phyloP scores from a whole-genome alignment of 2,888 invertebrate species.

The Nysson spinosus region DNA sequence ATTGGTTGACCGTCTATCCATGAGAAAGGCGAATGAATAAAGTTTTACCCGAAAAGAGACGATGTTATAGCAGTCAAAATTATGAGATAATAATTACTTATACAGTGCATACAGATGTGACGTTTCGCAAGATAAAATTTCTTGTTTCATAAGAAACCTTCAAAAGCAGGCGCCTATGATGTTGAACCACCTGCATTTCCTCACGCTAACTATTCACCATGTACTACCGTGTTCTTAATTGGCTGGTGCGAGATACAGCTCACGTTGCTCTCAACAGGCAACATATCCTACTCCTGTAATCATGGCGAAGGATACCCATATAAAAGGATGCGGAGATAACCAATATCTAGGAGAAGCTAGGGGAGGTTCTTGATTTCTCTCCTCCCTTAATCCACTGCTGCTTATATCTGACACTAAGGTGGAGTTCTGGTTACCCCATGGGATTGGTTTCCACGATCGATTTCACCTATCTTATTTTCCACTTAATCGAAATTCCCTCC shows the following conservation, averaged over 20 bases:
- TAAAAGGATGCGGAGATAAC: slow-evolving; percentile 5
- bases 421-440: neutral
- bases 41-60: too few species aligned
- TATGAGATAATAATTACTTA: too few species aligned
- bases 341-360: neutral
- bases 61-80: too few species aligned
- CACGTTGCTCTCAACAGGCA: slow-evolving; percentile 33
- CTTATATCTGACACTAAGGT: neutral
- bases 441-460: neutral
- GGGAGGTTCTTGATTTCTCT: too few species aligned
- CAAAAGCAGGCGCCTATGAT: too few species aligned
- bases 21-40: too few species aligned
- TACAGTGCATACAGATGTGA: too few species aligned
- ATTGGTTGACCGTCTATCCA: too few species aligned
- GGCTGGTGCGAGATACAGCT: slow-evolving; percentile 32
- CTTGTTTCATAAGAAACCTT: too few species aligned
- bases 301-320: slow-evolving; percentile 18
- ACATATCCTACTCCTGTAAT: slow-evolving; percentile 37
- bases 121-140: too few species aligned
- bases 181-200: slow-evolving; percentile 32
- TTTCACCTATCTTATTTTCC: too few species aligned
- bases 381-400: neutral
- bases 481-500: too few species aligned
- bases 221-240: slow-evolving; percentile 40
- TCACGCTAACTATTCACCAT: slow-evolving; percentile 42